A percentile compares a stretch with the other conserved stretches of the same genome.
phyloP scores from a whole-genome alignment of 2,888 invertebrate genomes.

The Cynaeus angustus region DNA sequence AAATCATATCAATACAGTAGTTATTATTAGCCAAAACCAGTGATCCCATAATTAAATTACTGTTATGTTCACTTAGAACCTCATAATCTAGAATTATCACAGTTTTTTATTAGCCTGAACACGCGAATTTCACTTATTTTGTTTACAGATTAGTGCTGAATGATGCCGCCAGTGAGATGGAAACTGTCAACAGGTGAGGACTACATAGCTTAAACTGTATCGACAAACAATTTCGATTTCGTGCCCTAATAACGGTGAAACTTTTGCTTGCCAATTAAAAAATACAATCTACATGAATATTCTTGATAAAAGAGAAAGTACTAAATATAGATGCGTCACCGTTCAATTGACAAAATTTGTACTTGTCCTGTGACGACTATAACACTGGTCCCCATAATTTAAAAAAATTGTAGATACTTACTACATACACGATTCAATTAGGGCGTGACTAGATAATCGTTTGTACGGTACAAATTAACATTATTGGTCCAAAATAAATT shows the following conservation, averaged over 20 bases:
- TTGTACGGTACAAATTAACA: no score
- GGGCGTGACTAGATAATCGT: constrained; percentile 1
- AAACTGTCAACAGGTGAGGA: constrained; percentile 57
- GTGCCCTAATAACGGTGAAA: constrained; percentile 31
- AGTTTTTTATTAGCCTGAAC: no score
- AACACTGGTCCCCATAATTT: constrained; percentile 9
- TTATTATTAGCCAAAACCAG: no score
- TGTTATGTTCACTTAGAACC: no score
- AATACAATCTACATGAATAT: constrained; percentile 22
- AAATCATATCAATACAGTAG: no score
- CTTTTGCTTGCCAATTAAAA: constrained; percentile 10
- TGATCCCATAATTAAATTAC: no score
- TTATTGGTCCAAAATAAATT: no score
- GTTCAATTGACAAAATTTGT: neutral
- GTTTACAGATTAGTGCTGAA: constrained; percentile 38
- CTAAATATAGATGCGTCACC: constrained; percentile 2
- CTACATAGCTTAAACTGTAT: neutral
- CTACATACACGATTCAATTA: neutral
- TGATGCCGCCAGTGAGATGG: constrained; percentile 64
- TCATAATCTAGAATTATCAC: no score
- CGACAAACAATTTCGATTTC: constrained; percentile 5
- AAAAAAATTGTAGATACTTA: no score
- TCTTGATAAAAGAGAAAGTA: constrained; percentile 21
- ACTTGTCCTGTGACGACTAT: neutral
- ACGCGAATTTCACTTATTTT: constrained; percentile 39